Conservation (phyloP, 2,888 invertebrate species). For the Venusia cambrica region DNA sequence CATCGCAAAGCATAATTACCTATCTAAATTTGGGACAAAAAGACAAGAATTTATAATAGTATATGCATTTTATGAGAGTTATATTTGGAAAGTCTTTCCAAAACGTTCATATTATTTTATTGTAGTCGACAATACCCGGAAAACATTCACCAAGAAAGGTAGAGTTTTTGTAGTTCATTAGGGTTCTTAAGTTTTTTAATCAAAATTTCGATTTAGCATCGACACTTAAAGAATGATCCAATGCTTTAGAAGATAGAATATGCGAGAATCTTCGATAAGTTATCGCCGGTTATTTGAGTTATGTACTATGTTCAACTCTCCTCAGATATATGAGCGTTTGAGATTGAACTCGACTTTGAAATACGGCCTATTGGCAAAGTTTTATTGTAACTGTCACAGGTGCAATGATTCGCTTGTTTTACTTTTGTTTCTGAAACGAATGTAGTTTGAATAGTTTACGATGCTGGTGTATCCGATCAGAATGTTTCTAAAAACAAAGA, state of each 20-base stretch:
- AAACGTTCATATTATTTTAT: too few relatives aligned
- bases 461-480: slow-evolving; percentile 16
- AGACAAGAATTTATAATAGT: too few relatives aligned
- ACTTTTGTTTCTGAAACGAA: slow-evolving; percentile 48
- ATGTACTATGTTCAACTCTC: slow-evolving; percentile 58
- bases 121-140: too few relatives aligned
- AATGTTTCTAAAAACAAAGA: too few relatives aligned
- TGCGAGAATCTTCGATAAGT: slow-evolving; percentile 61
- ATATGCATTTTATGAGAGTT: too few relatives aligned
- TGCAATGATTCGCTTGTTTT: slow-evolving; percentile 60
- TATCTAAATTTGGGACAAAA: too few relatives aligned
- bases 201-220: too few relatives aligned
- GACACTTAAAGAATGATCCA: slow-evolving; percentile 17
- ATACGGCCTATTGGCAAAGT: slow-evolving; percentile 79
- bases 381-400: slow-evolving; percentile 75
- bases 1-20: too few relatives aligned
- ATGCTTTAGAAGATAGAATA: slow-evolving; percentile 51
- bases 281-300: slow-evolving; percentile 66
- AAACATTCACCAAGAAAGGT: too few relatives aligned
- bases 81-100: too few relatives aligned
- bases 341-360: slow-evolving; percentile 75
- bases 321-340: slow-evolving; percentile 74
- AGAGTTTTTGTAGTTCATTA: too few relatives aligned
- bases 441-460: slow-evolving; percentile 27
- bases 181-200: too few relatives aligned